Base-by-base conservation (phyloP, 2,888 invertebrate species). In the Spilosoma lubricipeda region DNA sequence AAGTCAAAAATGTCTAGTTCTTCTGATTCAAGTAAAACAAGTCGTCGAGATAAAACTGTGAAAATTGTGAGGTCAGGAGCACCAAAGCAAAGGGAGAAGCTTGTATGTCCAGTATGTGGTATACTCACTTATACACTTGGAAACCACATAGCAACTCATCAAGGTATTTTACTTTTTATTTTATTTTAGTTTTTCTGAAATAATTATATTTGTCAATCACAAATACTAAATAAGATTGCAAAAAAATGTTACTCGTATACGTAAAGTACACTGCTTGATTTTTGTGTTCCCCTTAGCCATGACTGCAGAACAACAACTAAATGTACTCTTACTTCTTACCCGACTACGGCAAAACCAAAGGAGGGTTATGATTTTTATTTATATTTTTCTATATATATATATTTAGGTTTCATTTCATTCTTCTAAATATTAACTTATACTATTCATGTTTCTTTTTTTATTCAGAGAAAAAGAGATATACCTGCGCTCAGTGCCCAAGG, bases 41-140 rank as follows among this genome's bases (percentile, higher is more conserved):
- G 86, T 11, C 88, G 90, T 23, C 82, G 90, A 56, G 91, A 93
- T 3, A 92, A 92, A 73, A 86, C 91, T 64, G 86, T 93, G 3
- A 88, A 92, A 79, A 86, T 93, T 81, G 89, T 93, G 9, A 88
- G 91, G 48, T 79, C 82, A 72, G 87, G 90, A 0, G 87, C 88
- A 8, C 80, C 89, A 23, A 95, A 93, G 75, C 93, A 93, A 78
- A 90, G 91, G 71, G 96, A 96, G 78, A 96, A 96, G 86, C 90
- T 95, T 76, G 95, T 96, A 0, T 96, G 96, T 78, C 96, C 96
- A 27, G 92, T 96, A 11, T 96, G 96, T 87, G 96, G 96, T 33
- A 94, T 96, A 82, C 90, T 96, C 30, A 96, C 96, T 0, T 95
- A 86, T 79, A 94, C 95, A 63, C 87, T 96, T 70, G 94, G 94